phyloP scores from a whole-genome alignment of 30 jellyfish, hydroid and myxozoan species.

The Aurelia sp. region DNA sequence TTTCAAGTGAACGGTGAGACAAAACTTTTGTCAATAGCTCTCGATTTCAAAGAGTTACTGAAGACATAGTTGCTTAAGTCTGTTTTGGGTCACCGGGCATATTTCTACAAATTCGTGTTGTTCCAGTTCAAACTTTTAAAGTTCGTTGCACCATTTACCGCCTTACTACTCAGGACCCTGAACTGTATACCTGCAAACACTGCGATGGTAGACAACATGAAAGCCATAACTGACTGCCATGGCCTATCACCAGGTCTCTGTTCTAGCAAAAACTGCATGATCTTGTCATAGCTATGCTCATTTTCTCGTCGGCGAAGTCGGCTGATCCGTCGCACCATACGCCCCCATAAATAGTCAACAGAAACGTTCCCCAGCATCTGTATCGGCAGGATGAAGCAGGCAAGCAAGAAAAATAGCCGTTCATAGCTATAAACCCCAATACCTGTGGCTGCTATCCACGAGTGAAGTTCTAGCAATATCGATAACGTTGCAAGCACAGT shows the following conservation, averaged over 20 bases:
- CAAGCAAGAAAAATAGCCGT: constrained; percentile 81
- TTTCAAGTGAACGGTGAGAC: too few relatives aligned
- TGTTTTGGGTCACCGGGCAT: too few relatives aligned
- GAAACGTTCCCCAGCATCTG: constrained; percentile 94
- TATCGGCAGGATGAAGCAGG: constrained; percentile 92
- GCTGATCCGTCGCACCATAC: constrained; percentile 94
- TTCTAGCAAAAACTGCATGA: constrained; percentile 96
- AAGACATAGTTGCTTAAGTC: too few relatives aligned
- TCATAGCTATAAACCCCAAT: constrained; percentile 83
- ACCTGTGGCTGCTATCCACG: constrained; percentile 87
- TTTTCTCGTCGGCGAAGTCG: constrained; percentile 83
- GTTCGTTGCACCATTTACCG: constrained; percentile 90
- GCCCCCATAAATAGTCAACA: constrained; percentile 95
- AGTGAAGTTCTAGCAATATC: constrained; percentile 85
- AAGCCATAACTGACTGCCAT: constrained; percentile 99
- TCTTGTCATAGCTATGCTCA: constrained; percentile 88
- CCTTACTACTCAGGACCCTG: constrained; percentile 95
- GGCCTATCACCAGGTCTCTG: constrained; percentile 99
- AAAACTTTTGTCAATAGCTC: too few relatives aligned
- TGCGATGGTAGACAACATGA: constrained; percentile 92
- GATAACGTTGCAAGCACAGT: constrained; percentile 84
- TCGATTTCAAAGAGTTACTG: too few relatives aligned
- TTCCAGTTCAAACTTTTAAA: constrained; percentile 62
- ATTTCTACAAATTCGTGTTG: constrained; percentile 6
- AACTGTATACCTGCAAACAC: constrained; percentile 98